phyloP scores from a whole-genome alignment of 2,888 invertebrate species.

The Eurytoma californica region DNA sequence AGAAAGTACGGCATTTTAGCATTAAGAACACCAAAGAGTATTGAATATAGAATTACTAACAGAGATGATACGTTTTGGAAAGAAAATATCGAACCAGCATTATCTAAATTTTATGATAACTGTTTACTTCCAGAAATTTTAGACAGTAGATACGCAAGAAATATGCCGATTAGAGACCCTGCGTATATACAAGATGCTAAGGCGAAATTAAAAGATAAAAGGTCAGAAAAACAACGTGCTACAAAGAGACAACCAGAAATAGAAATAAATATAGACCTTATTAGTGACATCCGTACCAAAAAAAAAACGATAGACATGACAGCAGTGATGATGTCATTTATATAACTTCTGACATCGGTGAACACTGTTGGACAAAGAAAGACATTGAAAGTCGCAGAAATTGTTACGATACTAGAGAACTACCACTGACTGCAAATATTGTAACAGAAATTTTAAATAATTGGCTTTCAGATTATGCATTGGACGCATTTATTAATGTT shows the following conservation, averaged over 20 bases:
- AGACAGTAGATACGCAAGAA: constrained; percentile 52
- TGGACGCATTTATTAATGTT: constrained; percentile 2
- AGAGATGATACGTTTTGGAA: constrained; percentile 59
- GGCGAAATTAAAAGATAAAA: neutral
- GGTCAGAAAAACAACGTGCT: too few relatives aligned
- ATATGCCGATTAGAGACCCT: constrained; percentile 15
- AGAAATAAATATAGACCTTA: too few relatives aligned
- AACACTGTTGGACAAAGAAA: neutral
- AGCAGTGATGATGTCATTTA: neutral
- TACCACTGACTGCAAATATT: neutral
- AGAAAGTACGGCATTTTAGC: constrained; percentile 47
- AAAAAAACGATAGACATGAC: neutral
- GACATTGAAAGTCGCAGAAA: neutral
- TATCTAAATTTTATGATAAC: constrained; percentile 56
- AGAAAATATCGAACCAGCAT: constrained; percentile 51
- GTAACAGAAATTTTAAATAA: neutral
- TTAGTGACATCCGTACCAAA: too few relatives aligned
- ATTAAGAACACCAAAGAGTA: constrained; percentile 56
- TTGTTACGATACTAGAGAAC: neutral
- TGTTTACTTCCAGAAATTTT: constrained; percentile 62
- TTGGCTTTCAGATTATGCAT: neutral
- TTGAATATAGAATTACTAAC: constrained; percentile 49
- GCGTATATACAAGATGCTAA: neutral
- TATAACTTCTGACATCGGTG: neutral
- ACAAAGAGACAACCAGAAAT: too few relatives aligned